Evolutionary conservation across 2,888 invertebrate species (phyloP).

Genomic region (Fragum whitleyi): DNA sequence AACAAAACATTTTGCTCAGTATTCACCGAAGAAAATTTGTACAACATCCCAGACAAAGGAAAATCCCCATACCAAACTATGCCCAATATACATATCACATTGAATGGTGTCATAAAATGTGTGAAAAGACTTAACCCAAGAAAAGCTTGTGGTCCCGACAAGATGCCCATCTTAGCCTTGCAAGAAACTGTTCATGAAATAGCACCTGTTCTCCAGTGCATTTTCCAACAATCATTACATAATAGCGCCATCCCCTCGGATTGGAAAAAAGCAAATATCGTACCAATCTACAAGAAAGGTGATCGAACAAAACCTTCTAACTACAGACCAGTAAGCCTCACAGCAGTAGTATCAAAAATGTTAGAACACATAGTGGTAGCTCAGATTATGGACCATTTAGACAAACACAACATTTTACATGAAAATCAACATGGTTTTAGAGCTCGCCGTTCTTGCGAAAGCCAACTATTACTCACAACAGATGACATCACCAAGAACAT

Average conservation of each 20-base stretch:
- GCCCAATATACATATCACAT: constrained; percentile 30
- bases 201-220: too few relatives aligned
- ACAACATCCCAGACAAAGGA: constrained; percentile 28
- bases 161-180: too few relatives aligned
- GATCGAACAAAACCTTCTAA: too few relatives aligned
- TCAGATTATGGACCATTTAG: constrained; percentile 48
- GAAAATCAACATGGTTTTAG: constrained; percentile 47
- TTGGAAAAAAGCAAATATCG: constrained; percentile 40
- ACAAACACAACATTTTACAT: constrained; percentile 38
- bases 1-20: constrained; percentile 40
- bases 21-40: constrained; percentile 14
- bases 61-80: constrained; percentile 32
- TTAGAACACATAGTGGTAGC: constrained; percentile 49
- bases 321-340: constrained; percentile 36
- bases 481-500: constrained; percentile 38
- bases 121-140: too few relatives aligned
- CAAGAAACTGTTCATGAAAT: too few relatives aligned
- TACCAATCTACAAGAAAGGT: too few relatives aligned
- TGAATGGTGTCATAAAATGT: too few relatives aligned
- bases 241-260: constrained; percentile 37
- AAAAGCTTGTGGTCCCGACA: too few relatives aligned
- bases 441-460: too few relatives aligned
- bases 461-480: constrained; percentile 58
- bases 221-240: too few relatives aligned
- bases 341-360: constrained; percentile 47